Evolutionary conservation across 2,888 invertebrate species (phyloP).

Genomic region (Phorcus lineatus): DNA sequence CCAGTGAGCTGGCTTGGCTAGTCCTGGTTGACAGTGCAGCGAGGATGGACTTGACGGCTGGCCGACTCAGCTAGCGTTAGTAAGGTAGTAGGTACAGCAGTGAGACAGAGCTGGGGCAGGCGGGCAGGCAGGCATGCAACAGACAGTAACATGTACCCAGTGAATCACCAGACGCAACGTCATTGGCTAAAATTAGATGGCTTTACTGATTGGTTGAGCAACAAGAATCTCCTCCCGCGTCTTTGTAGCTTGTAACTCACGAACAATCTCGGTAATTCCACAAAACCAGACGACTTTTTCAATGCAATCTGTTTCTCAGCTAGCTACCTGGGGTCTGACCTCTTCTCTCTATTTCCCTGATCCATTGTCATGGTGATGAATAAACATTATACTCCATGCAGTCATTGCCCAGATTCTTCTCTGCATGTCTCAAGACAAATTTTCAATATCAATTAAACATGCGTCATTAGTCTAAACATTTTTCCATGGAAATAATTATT

Average conservation of each 20-base stretch:
- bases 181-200: slow-evolving; percentile 22
- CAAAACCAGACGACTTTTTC: slow-evolving; percentile 1
- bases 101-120: background rate
- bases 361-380: background rate
- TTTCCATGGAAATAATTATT: too few species aligned
- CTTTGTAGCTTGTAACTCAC: slow-evolving; percentile 7
- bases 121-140: background rate
- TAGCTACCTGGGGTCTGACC: background rate
- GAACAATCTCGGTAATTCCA: slow-evolving; percentile 5
- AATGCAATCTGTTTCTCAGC: background rate
- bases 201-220: slow-evolving; percentile 21
- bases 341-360: background rate
- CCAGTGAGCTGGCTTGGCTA: background rate
- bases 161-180: slow-evolving; percentile 28
- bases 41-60: too few species aligned
- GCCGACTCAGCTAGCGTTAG: slow-evolving; percentile 5
- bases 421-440: too few species aligned
- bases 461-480: too few species aligned
- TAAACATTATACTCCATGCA: background rate
- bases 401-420: background rate
- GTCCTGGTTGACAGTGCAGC: background rate
- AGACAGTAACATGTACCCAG: slow-evolving; percentile 26
- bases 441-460: too few species aligned
- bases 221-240: slow-evolving; percentile 15
- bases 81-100: background rate